Percentiles rank a stretch among this genome's conserved stretches.
Conservation (phyloP, 2,797 vertebrate genomes). For the Caiman crocodilus region DNA sequence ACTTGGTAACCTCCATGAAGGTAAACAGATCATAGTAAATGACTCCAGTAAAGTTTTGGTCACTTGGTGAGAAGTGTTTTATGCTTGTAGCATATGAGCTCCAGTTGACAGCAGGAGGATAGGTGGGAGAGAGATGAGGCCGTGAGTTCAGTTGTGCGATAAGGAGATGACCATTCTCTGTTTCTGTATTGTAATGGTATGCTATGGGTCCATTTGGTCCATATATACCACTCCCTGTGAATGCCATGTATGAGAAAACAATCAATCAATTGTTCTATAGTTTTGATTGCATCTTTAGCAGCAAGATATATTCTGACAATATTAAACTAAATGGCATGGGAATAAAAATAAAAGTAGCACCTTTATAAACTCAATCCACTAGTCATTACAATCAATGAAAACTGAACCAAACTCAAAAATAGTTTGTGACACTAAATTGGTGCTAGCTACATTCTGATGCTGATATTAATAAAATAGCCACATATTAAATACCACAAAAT, state of each 20-base stretch:
- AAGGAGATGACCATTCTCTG: conserved; percentile 58
- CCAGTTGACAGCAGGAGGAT: conserved; percentile 47
- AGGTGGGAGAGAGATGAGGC: neutral
- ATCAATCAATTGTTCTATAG: neutral
- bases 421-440: neutral
- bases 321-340: neutral
- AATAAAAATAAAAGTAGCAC: neutral
- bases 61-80: neutral
- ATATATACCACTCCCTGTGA: conserved; percentile 67
- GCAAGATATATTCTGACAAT: neutral
- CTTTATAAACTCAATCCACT: neutral
- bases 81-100: conserved; percentile 26
- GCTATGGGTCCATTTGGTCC: neutral
- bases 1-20: conserved; percentile 51
- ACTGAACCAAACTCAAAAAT: neutral
- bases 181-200: conserved; percentile 71
- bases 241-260: neutral
- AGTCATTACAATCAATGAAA: neutral
- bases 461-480: too few relatives aligned
- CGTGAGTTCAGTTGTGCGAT: conserved; percentile 36
- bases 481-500: neutral
- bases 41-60: conserved; percentile 25
- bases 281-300: neutral
- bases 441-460: neutral
- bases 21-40: conserved; percentile 67